Evolutionary conservation across 2,888 invertebrate species (phyloP).

Genomic region (Osedax fenrisi): DNA sequence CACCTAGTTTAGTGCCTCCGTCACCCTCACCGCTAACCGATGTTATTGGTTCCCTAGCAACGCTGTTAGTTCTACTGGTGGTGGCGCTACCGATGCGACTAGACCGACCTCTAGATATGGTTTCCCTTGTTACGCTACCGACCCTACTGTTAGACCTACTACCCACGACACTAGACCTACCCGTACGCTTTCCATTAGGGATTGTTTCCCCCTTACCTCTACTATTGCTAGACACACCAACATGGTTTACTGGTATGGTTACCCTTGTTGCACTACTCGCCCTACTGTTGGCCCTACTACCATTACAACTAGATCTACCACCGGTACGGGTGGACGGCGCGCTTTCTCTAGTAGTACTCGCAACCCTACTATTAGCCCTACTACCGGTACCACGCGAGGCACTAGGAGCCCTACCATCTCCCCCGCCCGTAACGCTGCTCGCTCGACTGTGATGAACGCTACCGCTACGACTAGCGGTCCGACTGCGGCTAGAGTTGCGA

Average conservation of each 20-base stretch:
- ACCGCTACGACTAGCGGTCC: not conserved
- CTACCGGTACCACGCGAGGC: not conserved
- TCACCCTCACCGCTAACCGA: not conserved
- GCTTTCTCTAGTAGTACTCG: too few relatives aligned
- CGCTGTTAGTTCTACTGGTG: not conserved
- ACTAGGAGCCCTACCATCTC: not conserved
- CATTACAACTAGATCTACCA: too few relatives aligned
- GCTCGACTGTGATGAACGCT: not conserved
- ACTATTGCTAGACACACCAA: too few relatives aligned
- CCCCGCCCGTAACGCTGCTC: not conserved
- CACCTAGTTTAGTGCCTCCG: not conserved
- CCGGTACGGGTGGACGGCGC: too few relatives aligned
- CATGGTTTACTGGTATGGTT: too few relatives aligned
- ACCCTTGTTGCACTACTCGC: too few relatives aligned
- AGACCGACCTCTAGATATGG: not conserved
- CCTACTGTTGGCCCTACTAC: too few relatives aligned
- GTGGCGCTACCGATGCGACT: not conserved
- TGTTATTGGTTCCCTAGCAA: not conserved
- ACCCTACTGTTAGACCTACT: not conserved
- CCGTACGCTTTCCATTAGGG: too few relatives aligned
- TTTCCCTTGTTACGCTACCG: not conserved
- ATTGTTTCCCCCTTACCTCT: too few relatives aligned
- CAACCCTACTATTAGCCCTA: not conserved
- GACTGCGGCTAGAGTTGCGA: not conserved
- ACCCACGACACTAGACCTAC: too few relatives aligned